phyloP scores from a whole-genome alignment of 2,113 vertebrate species.

The human region GRCh38 chr17:55348501-55349000 shows the following conservation, averaged over 20 bases:
- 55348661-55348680: neutral
- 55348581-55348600: neutral
- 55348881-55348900: slow-evolving; percentile 40
- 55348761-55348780: slow-evolving; percentile 64
- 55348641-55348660: neutral
- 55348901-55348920: slow-evolving; percentile 12
- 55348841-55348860: slow-evolving; percentile 59
- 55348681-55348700: slow-evolving; percentile 23
- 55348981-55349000: neutral
- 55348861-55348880: slow-evolving; percentile 60
- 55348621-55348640: neutral
- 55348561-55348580: neutral
- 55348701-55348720: slow-evolving; percentile 10
- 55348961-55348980: slow-evolving; percentile 27
- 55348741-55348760: slow-evolving; percentile 51
- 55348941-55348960: slow-evolving; percentile 65
- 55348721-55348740: slow-evolving; percentile 44
- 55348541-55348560: neutral
- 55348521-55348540: neutral
- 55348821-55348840: slow-evolving; percentile 67
- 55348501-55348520: neutral
- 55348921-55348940: neutral
- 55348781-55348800: slow-evolving; percentile 75
- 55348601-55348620: neutral
- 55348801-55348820: slow-evolving; percentile 71